These are phyloP conservation scores for Puffinus mauretanicus DNA, from an alignment of 2,113 vertebrate genomes.

Conservation along the genomic window DNA sequence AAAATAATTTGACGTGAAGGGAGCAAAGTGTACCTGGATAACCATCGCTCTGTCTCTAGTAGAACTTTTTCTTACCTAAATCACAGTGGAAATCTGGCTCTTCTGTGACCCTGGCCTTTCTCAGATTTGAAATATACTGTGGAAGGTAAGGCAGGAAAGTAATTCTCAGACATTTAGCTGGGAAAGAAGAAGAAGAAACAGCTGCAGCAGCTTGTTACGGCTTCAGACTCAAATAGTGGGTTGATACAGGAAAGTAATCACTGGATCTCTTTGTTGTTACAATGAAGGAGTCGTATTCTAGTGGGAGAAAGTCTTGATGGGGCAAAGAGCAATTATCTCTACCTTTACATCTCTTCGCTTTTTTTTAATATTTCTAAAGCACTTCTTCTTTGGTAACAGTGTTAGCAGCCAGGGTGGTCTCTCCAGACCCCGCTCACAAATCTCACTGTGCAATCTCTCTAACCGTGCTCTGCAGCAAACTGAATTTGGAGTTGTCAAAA, in stretches of 20 bases:
- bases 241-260: background rate
- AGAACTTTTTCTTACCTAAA: background rate
- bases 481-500: background rate
- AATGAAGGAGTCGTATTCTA: rapidly evolving
- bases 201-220: background rate
- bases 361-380: background rate
- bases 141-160: background rate
- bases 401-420: background rate
- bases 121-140: background rate
- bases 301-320: background rate
- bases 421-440: background rate
- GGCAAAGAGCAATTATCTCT: background rate
- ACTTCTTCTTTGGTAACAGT: background rate
- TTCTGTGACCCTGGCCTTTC: background rate
- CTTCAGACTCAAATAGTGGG: background rate
- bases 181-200: slow-evolving; percentile 23
- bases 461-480: background rate
- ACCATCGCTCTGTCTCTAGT: background rate
- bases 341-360: background rate
- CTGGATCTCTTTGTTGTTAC: background rate
- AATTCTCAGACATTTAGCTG: background rate
- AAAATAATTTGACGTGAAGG: background rate
- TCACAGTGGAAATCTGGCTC: background rate
- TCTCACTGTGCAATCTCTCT: rapidly evolving
- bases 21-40: slow-evolving; percentile 22